Base-by-base conservation (phyloP, 1,140 invertebrate genomes). In the Zelostemma sp. region DNA sequence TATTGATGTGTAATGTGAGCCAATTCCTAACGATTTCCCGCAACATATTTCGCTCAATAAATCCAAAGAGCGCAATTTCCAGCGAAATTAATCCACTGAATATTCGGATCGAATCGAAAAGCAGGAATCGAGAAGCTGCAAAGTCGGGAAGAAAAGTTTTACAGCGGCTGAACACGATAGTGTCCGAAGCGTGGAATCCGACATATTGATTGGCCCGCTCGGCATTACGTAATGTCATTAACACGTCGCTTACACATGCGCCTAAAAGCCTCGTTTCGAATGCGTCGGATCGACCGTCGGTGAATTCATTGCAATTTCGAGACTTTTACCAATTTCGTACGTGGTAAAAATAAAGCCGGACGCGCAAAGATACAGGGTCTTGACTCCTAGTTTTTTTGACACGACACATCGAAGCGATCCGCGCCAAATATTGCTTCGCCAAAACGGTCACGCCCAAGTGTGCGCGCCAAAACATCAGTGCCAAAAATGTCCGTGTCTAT, bases 171-270 rank as follows among this genome's bases (percentile, higher is more conserved):
- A n/a, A 38, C 3, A 38, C 3, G 56, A 57, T 65, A 58, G 55
- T 61, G 33, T 61, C 55, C 58, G 51, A 41, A 47, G 49, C 78
- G 55, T 65, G 65, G 69, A 72, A 73, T 77, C 75, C 65, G 59
- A 74, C 70, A 81, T 83, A 83, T 83, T 83, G 81, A 84, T 84
- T 83, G 78, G 78, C 78, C 75, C 71, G 78, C 74, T 78, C 72
- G 60, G 70, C 68, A 80, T 82, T 82, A 80, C 77, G 79, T 81
- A 83, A 83, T 81, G 80, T 80, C 79, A 81, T 84, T 83, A 83
- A 84, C 81, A 80, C 80, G 79, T 81, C 76, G 77, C 77, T 80
- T 77, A 81, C 78, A 83, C 78, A 78, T 76, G 71, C 80, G 76
- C 76, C 73, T 64, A 56, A 71, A 61, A 17, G 16, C 21, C 31